These are phyloP conservation scores for Branchipolynoe longqiensis DNA, from an alignment of 2,888 invertebrate species.

Conservation along the genomic window DNA sequence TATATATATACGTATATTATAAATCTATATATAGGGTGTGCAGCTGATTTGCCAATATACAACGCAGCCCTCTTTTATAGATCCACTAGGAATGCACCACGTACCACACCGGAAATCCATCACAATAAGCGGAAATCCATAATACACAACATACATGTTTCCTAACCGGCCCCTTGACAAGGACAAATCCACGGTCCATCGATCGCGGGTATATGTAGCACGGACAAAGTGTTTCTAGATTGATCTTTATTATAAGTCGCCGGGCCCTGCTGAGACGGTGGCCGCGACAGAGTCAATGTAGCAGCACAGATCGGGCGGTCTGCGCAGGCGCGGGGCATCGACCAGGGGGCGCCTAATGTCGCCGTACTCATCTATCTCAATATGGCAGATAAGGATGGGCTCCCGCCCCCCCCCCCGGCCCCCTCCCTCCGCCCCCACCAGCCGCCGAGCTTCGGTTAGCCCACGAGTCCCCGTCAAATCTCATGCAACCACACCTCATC, in stretches of 20 bases:
- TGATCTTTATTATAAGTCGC: slow-evolving; percentile 26
- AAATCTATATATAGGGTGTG: no score
- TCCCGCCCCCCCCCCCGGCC: background rate
- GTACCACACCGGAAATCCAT: no score
- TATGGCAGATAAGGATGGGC: slow-evolving; percentile 25
- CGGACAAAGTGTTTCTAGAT: background rate
- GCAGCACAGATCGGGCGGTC: background rate
- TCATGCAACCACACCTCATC: background rate
- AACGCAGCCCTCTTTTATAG: no score
- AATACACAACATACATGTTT: no score
- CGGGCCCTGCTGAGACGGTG: background rate
- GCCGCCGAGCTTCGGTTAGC: background rate
- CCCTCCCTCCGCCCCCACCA: background rate
- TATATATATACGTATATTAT: no score
- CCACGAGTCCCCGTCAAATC: no score
- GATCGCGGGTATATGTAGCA: background rate
- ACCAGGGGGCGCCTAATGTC: slow-evolving; percentile 17
- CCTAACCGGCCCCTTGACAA: no score
- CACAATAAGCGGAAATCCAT: no score
- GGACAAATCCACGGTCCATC: no score
- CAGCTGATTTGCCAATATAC: no score
- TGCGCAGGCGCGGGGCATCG: background rate
- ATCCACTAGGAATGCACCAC: no score
- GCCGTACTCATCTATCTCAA: slow-evolving; percentile 18
- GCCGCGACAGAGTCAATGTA: slow-evolving; percentile 18